phyloP scores from a whole-genome alignment of 2,797 vertebrate genomes.

The Tarsius wallacei region DNA sequence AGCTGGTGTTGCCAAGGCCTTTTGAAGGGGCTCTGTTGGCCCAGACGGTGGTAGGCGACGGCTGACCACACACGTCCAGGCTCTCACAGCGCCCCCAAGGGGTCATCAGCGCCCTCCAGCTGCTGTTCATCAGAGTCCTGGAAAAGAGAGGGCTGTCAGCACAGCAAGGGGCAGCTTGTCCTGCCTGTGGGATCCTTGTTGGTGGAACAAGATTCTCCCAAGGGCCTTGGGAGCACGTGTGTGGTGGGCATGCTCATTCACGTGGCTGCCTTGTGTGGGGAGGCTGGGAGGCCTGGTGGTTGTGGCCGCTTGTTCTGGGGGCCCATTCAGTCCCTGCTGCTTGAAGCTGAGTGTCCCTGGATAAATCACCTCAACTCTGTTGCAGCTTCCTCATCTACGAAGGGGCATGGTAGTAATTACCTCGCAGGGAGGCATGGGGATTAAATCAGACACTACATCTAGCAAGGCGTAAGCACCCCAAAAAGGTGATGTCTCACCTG shows the following conservation, averaged over 20 bases:
- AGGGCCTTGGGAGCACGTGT: accelerated
- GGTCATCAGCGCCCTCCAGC: slow-evolving; percentile 88
- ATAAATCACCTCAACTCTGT: neutral
- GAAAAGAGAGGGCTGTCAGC: slow-evolving; percentile 66
- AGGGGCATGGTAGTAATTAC: neutral
- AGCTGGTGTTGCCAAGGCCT: neutral
- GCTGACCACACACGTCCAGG: slow-evolving; percentile 59
- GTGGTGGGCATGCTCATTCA: accelerated
- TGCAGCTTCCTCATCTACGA: neutral
- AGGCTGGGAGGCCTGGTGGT: neutral
- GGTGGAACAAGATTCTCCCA: neutral
- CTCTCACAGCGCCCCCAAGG: slow-evolving; percentile 89
- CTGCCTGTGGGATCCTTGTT: too few relatives aligned
- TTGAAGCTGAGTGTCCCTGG: neutral
- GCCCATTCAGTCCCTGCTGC: neutral
- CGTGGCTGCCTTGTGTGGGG: accelerated
- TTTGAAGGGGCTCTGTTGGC: neutral
- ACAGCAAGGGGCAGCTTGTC: accelerated
- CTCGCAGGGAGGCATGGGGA: neutral
- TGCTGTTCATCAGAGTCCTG: slow-evolving; percentile 91
- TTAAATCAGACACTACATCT: neutral
- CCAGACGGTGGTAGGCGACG: neutral
- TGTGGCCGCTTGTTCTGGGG: neutral
- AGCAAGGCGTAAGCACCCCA: neutral
- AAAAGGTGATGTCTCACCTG: neutral